These are phyloP conservation scores for Bettongia penicillata DNA, from an alignment of 2,113 vertebrate species.

Conservation along the genomic window DNA sequence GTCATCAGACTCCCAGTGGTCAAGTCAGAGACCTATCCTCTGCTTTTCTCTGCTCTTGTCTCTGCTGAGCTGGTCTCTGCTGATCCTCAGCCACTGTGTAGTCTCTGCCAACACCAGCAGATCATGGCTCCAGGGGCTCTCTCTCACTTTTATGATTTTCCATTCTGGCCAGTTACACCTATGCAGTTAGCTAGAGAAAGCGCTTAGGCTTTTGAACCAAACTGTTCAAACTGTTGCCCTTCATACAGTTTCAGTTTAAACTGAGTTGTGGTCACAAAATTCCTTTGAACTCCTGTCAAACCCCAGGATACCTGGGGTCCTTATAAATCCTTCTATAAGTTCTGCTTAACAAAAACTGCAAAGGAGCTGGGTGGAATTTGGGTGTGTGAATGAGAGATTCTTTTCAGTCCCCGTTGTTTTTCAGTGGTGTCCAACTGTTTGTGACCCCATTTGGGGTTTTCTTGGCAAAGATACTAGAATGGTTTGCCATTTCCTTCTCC, in stretches of 20 bases:
- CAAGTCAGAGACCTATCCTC: not conserved
- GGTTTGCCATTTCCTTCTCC: not conserved
- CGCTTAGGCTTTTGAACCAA: not conserved
- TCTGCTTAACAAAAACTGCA: not conserved
- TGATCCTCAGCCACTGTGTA: not conserved
- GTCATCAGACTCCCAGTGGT: not conserved
- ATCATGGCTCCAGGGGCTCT: not conserved
- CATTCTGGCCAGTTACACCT: not conserved
- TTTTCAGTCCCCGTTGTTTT: not conserved
- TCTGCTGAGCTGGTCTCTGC: not conserved
- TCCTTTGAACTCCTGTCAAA: not conserved
- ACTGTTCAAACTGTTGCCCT: not conserved
- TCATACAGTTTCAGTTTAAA: not conserved
- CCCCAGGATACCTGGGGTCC: not conserved
- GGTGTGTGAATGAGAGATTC: not conserved
- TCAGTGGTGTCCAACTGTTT: not conserved
- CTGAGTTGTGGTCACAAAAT: not conserved
- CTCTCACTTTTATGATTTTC: not conserved
- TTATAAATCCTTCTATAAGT: not conserved
- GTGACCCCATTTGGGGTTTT: not conserved
- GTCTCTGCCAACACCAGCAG: not conserved
- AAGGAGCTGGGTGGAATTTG: not conserved
- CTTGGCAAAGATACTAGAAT: not conserved
- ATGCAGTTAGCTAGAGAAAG: not conserved
- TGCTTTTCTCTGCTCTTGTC: not conserved